Conservation (phyloP, 37 sponge, comb jelly and placozoan species). For the Corticium candelabrum region DNA sequence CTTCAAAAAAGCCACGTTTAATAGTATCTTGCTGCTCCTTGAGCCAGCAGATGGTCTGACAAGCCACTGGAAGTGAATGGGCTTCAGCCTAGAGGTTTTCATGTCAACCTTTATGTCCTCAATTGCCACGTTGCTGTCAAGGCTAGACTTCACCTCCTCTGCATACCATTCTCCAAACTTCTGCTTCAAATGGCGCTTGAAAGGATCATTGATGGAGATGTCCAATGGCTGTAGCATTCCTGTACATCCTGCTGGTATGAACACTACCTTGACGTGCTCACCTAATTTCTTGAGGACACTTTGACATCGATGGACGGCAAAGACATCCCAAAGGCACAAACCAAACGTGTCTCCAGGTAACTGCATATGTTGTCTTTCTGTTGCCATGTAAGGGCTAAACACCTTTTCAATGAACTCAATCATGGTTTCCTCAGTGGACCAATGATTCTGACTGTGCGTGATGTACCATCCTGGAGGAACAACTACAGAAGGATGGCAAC, state of each 20-base stretch:
- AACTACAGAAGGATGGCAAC: constrained; percentile 20
- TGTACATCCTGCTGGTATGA: constrained; percentile 30
- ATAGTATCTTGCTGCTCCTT: too few relatives aligned
- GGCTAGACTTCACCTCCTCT: constrained; percentile 14
- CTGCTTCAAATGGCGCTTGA: constrained; percentile 23
- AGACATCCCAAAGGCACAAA: constrained; percentile 31
- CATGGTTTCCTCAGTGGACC: constrained; percentile 56
- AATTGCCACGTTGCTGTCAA: too few relatives aligned
- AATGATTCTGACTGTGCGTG: constrained; percentile 26
- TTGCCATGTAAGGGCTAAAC: constrained; percentile 28
- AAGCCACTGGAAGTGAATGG: too few relatives aligned
- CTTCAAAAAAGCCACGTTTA: not conserved
- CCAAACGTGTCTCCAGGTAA: constrained; percentile 14
- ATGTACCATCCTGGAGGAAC: constrained; percentile 37
- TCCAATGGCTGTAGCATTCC: constrained; percentile 44
- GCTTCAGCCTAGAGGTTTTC: too few relatives aligned
- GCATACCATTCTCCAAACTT: constrained; percentile 41
- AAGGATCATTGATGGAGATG: constrained; percentile 28
- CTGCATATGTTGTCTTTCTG: constrained; percentile 12
- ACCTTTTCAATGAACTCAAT: constrained; percentile 21
- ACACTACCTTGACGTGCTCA: constrained; percentile 9
- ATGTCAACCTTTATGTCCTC: too few relatives aligned
- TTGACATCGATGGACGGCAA: constrained; percentile 20
- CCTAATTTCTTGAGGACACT: not conserved
- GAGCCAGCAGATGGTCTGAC: too few relatives aligned